Evolutionary conservation across 1,140 invertebrate genomes (phyloP).

Genomic region (Delia radicum): DNA sequence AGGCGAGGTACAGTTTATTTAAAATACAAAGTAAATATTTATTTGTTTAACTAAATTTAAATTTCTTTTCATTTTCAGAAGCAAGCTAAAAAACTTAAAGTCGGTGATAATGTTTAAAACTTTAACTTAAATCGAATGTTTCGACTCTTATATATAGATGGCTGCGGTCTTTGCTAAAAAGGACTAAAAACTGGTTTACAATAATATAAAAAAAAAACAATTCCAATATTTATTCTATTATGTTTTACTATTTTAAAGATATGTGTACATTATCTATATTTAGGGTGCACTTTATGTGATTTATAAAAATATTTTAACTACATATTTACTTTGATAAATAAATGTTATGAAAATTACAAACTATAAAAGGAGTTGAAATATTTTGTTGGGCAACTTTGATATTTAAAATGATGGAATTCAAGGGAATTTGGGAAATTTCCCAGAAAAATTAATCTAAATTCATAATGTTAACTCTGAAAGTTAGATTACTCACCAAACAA

Average conservation of each 20-base stretch:
- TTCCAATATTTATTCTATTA: background rate
- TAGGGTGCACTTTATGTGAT: background rate
- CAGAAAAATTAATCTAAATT: too few species aligned
- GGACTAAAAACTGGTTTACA: background rate
- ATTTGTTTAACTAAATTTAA: background rate
- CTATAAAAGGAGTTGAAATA: too few species aligned
- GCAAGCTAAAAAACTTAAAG: conserved; percentile 16
- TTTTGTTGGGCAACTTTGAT: too few species aligned
- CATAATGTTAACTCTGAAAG: too few species aligned
- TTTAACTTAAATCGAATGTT: background rate
- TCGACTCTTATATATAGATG: too few species aligned
- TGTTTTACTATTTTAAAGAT: background rate
- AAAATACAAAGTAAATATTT: background rate
- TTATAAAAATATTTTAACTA: background rate
- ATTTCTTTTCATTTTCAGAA: conserved; percentile 19
- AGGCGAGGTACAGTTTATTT: background rate
- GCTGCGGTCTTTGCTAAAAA: background rate
- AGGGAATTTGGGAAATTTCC: too few species aligned
- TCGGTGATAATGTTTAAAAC: conserved; percentile 1
- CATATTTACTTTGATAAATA: too few species aligned
- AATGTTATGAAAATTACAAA: too few species aligned
- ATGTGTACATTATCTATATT: background rate
- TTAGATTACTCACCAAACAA: too few species aligned
- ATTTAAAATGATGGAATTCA: too few species aligned
- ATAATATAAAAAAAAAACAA: too few species aligned